These are phyloP conservation scores for Horisme vitalbata DNA, from an alignment of 2,888 invertebrate genomes.

Conservation along the genomic window DNA sequence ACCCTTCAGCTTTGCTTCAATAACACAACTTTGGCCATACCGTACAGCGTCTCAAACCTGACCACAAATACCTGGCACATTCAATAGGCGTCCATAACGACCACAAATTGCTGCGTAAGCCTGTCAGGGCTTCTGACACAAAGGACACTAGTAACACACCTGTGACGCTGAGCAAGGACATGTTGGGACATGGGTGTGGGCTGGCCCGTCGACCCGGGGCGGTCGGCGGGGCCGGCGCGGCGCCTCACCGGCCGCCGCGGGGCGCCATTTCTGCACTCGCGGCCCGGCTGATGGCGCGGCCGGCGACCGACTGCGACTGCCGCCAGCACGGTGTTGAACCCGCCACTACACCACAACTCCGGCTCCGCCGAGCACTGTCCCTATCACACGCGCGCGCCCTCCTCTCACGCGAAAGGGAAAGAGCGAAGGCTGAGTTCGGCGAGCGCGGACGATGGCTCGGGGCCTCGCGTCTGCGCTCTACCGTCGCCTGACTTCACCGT, in stretches of 20 bases:
- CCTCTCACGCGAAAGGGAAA: slow-evolving; percentile 9
- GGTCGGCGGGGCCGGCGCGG: slow-evolving; percentile 82
- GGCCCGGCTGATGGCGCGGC: slow-evolving; percentile 74
- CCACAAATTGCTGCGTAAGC: slow-evolving; percentile 55
- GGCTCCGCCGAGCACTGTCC: slow-evolving; percentile 10
- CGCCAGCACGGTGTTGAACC: slow-evolving; percentile 27
- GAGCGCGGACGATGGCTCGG: slow-evolving; percentile 22
- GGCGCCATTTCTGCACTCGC: slow-evolving; percentile 75
- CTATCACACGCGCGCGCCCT: slow-evolving; percentile 2
- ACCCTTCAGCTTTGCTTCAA: slow-evolving; percentile 9
- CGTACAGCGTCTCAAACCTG: slow-evolving; percentile 31
- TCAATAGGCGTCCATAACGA: slow-evolving; percentile 59
- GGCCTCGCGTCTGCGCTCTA: slow-evolving; percentile 47
- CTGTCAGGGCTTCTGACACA: slow-evolving; percentile 42
- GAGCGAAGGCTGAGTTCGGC: slow-evolving; percentile 14
- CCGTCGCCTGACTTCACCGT: slow-evolving; percentile 73
- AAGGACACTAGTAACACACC: slow-evolving; percentile 62
- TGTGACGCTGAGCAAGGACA: slow-evolving; percentile 83
- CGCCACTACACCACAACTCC: slow-evolving; percentile 25
- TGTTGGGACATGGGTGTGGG: slow-evolving; percentile 72
- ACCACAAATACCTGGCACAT: slow-evolving; percentile 50
- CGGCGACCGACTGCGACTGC: slow-evolving; percentile 67
- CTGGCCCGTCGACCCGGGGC: slow-evolving; percentile 81
- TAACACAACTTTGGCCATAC: slow-evolving; percentile 11
- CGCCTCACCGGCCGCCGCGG: slow-evolving; percentile 82